phyloP scores from a whole-genome alignment of 2,113 vertebrate species.

The Parus major region DNA sequence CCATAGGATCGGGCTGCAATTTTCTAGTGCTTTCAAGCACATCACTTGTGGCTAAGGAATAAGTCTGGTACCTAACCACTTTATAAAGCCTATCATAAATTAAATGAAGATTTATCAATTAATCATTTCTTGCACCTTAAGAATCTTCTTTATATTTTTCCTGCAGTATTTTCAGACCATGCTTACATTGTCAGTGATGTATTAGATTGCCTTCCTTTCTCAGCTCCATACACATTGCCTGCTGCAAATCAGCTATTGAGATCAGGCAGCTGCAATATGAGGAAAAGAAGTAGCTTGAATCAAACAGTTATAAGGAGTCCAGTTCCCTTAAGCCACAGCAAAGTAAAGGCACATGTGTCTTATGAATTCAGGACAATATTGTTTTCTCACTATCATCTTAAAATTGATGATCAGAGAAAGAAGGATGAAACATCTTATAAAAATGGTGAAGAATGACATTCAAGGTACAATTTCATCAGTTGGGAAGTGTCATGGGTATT shows the following conservation, averaged over 20 bases:
- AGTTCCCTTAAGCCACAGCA: neutral
- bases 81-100: neutral
- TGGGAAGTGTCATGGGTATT: neutral
- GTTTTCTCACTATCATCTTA: neutral
- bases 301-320: neutral
- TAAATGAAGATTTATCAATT: neutral
- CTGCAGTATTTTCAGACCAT: neutral
- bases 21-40: neutral
- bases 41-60: neutral
- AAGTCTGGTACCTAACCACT: neutral
- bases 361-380: neutral
- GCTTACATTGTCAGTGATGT: neutral
- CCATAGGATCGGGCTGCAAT: neutral
- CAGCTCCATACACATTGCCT: neutral
- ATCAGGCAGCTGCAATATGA: neutral
- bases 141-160: neutral
- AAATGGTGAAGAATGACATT: neutral
- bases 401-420: neutral
- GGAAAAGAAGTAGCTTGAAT: neutral
- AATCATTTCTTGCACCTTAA: neutral
- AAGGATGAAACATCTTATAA: neutral
- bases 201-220: neutral
- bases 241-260: neutral
- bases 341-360: neutral
- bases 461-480: neutral